Conservation (phyloP, 1,140 invertebrate species). For the Pomacea maculata region DNA sequence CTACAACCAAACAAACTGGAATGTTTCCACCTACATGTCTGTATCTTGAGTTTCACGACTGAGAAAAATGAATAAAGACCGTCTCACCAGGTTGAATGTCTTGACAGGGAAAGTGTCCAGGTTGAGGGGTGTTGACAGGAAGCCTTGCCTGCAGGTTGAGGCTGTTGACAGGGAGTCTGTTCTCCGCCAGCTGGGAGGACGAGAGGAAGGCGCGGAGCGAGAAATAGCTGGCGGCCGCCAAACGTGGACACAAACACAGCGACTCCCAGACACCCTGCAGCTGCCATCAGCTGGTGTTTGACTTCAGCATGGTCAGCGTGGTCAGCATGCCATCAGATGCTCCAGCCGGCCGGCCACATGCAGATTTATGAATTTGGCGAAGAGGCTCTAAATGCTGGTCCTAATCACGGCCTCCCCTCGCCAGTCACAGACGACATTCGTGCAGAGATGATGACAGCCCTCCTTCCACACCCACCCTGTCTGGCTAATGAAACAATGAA, state of each 20-base stretch:
- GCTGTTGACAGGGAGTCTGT: background rate
- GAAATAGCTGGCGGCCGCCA: background rate
- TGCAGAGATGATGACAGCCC: background rate
- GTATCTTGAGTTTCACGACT: no score
- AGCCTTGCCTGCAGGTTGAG: background rate
- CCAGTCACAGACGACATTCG: background rate
- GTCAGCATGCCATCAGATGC: constrained; percentile 12
- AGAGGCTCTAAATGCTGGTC: constrained; percentile 3
- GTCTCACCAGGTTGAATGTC: background rate
- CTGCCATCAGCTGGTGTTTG: constrained; percentile 15
- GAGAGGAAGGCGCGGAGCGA: background rate
- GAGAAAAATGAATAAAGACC: background rate
- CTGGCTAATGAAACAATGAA: constrained; percentile 16
- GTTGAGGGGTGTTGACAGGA: background rate
- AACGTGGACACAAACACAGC: constrained; percentile 1
- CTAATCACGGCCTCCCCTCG: constrained; percentile 4
- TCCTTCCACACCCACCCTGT: background rate
- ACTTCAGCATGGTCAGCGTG: constrained; percentile 8
- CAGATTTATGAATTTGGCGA: constrained; percentile 22
- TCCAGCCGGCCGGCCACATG: background rate
- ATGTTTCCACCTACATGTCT: no score
- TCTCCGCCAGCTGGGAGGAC: no score
- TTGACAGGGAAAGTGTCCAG: background rate
- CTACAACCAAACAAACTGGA: no score
- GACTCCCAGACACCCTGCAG: background rate